Evolutionary conservation across 2,888 invertebrate species (phyloP), one percentile per base, ranked within the genome.

Genomic region (Pinctada fucata): DNA sequence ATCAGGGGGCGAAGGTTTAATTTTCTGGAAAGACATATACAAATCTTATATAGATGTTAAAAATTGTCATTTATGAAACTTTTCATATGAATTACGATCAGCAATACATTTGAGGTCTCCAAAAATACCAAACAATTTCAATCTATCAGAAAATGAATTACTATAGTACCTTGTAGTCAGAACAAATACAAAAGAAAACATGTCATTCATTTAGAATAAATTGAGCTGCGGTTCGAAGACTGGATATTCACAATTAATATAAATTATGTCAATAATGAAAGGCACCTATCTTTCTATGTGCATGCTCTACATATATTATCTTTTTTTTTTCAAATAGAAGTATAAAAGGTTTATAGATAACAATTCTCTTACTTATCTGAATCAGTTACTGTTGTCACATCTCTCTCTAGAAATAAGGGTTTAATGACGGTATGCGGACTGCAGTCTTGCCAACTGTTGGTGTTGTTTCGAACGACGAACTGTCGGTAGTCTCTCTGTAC

Each of bases 1-100:
- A 73, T 75, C 67, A 52, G 68, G 13, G 76, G 72, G 4, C 76
- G 72, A 8, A 72, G 72, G 31, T 13, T 68, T 45, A 45, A 3
- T 68, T 68, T 68, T 47, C 47, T n/a, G 8, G 47, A 68, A 45
- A 68, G 3, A 68, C 16, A 68, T n/a, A 66, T 58, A 58, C 13
- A 8, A 58, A 65, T 10, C n/a, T 13, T 5, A 16, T 65, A 10
- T 31, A 31, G 31, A 65, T 65, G 31, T 65, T 65, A 5, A 13
- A 65, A 10, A 65, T 10, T 4, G 5, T 65, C n/a, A 65, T 16
- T 65, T 2, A 13, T 13, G 65, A 10, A 5, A 31, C 31, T 31
- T 31, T 31, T 31, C 31, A 31, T 31, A 31, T 31, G 31, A 31
- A 31, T 31, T 31, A 31, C 31, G 31, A 31, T 31, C 31, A 31